These are phyloP conservation scores for Pyrrhia umbra DNA, from an alignment of 2,888 invertebrate genomes.

Conservation along the genomic window DNA sequence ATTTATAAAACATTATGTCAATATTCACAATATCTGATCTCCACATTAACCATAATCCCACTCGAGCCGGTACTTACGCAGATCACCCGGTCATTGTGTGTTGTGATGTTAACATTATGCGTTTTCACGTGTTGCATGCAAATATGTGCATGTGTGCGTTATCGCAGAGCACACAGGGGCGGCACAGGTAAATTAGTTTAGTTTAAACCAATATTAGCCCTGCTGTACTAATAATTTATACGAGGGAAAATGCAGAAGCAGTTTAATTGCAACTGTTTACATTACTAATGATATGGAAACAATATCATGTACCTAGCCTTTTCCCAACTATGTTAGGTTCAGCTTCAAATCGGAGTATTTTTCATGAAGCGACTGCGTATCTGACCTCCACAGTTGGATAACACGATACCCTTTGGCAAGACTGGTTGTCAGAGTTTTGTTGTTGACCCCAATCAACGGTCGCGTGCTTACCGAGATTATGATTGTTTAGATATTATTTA, in stretches of 20 bases:
- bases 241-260: constrained; percentile 9
- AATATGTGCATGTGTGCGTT: constrained; percentile 17
- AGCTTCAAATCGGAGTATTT: not conserved
- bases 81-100: constrained; percentile 14
- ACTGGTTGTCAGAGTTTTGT: no score
- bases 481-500: no score
- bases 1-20: constrained; percentile 17
- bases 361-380: no score
- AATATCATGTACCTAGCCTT: not conserved
- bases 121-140: constrained; percentile 12
- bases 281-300: not conserved
- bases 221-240: constrained; percentile 25
- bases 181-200: constrained; percentile 26
- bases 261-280: constrained; percentile 1
- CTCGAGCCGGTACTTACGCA: constrained; percentile 11
- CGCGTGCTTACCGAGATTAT: no score
- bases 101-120: constrained; percentile 10
- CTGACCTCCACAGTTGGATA: no score
- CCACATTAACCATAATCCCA: constrained; percentile 24
- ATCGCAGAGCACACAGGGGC: constrained; percentile 33
- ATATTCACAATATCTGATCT: constrained; percentile 20
- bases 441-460: no score
- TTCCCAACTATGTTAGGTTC: not conserved
- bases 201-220: constrained; percentile 51
- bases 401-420: no score